A percentile compares a stretch with the other conserved stretches of the same genome.
Conservation (phyloP, 2,888 invertebrate species). For the Hydraecia micacea region DNA sequence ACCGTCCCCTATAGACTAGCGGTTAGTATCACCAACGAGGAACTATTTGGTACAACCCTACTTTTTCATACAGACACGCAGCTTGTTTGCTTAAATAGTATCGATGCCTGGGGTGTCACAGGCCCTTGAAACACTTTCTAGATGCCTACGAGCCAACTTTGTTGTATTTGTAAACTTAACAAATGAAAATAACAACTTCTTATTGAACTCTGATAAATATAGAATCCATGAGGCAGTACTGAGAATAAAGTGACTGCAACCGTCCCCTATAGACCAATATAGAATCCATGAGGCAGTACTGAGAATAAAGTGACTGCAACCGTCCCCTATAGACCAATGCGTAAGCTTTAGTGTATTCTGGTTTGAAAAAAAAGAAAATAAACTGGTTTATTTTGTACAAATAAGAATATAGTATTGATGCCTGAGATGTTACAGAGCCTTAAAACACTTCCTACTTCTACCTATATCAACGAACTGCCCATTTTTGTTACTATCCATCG, state of each 20-base stretch:
- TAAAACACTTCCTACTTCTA: background rate
- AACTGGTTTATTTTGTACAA: background rate
- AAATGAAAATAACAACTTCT: background rate
- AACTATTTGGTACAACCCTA: background rate
- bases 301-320: background rate
- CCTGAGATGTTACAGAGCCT: background rate
- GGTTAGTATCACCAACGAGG: conserved; percentile 5
- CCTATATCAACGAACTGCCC: background rate
- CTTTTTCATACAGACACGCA: background rate
- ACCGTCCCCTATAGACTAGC: conserved; percentile 7
- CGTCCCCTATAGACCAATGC: background rate
- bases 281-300: background rate
- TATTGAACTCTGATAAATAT: background rate
- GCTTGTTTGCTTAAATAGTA: background rate
- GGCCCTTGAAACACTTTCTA: background rate
- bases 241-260: background rate
- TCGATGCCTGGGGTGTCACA: background rate
- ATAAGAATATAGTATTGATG: background rate
- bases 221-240: background rate
- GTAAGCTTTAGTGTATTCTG: background rate
- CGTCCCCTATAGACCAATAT: background rate
- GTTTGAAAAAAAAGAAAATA: background rate
- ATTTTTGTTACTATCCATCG: background rate
- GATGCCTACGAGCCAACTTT: no score
- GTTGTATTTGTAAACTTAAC: background rate